Conservation (phyloP, 1,140 invertebrate species). For the Myzus persicae region DNA sequence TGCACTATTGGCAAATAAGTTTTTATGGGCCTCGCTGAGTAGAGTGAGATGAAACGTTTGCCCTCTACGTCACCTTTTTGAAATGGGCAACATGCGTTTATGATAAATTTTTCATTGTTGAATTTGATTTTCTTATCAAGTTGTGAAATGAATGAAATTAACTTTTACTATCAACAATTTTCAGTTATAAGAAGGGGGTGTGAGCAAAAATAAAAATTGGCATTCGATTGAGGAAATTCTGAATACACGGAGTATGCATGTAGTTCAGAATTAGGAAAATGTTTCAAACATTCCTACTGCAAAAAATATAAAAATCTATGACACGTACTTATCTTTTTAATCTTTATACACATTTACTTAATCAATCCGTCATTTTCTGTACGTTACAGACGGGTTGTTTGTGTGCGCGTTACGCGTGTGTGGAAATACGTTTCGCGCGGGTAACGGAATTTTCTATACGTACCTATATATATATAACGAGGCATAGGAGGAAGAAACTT, state of each 20-base stretch:
- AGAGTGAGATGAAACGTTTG: neutral
- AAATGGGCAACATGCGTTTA: neutral
- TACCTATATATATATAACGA: neutral
- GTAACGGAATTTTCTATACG: neutral
- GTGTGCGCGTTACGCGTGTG: neutral
- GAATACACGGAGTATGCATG: neutral
- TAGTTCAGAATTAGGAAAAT: neutral
- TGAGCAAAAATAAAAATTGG: neutral
- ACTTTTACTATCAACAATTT: neutral
- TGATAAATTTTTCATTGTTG: neutral
- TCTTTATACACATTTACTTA: neutral
- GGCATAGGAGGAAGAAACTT: neutral
- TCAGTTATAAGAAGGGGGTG: neutral
- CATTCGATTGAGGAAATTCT: neutral
- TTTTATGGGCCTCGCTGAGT: neutral
- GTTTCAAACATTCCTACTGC: neutral
- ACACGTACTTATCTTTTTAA: neutral
- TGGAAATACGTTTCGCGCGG: neutral
- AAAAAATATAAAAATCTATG: neutral
- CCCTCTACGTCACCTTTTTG: neutral
- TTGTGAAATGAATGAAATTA: neutral
- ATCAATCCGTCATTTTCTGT: neutral
- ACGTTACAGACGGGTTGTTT: neutral
- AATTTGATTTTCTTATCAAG: neutral
- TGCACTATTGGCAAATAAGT: neutral